Conservation (phyloP, 2,113 vertebrate genomes). For the Hystrix cristata region DNA sequence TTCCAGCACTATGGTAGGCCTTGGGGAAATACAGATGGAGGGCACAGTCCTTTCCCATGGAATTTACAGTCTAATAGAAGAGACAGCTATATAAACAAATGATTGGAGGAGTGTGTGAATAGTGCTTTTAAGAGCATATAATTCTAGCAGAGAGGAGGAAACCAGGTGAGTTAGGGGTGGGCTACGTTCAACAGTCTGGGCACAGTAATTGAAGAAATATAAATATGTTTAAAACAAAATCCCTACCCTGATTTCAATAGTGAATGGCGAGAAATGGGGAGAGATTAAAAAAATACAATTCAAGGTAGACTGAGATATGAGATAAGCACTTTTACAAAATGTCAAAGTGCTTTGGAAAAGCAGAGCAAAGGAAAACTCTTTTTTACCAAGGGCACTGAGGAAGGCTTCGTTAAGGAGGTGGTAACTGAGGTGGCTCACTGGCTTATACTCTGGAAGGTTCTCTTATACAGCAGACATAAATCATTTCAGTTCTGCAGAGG, state of each 20-base stretch:
- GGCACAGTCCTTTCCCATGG: not conserved
- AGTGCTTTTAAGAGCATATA: conserved; percentile 54
- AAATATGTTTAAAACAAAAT: conserved; percentile 42
- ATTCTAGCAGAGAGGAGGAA: conserved; percentile 34
- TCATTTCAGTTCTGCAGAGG: conserved; percentile 64
- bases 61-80: conserved; percentile 61
- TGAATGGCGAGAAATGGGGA: not conserved
- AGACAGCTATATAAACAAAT: conserved; percentile 67
- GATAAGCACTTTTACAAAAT: not conserved
- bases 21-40: conserved; percentile 45
- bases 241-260: conserved; percentile 4
- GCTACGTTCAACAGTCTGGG: not conserved
- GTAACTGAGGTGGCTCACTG: conserved; percentile 22
- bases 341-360: conserved; percentile 55
- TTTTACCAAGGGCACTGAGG: conserved; percentile 40
- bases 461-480: conserved; percentile 69
- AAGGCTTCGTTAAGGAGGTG: conserved; percentile 58
- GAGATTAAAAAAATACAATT: conserved; percentile 9
- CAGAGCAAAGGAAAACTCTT: not conserved
- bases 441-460: conserved; percentile 63
- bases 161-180: not conserved
- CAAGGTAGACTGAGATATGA: not conserved
- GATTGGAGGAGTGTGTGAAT: not conserved
- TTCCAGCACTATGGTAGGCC: conserved; percentile 19
- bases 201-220: not conserved